Evolutionary conservation across 2,113 vertebrate genomes (phyloP).

Genomic region (Lagopus muta): DNA sequence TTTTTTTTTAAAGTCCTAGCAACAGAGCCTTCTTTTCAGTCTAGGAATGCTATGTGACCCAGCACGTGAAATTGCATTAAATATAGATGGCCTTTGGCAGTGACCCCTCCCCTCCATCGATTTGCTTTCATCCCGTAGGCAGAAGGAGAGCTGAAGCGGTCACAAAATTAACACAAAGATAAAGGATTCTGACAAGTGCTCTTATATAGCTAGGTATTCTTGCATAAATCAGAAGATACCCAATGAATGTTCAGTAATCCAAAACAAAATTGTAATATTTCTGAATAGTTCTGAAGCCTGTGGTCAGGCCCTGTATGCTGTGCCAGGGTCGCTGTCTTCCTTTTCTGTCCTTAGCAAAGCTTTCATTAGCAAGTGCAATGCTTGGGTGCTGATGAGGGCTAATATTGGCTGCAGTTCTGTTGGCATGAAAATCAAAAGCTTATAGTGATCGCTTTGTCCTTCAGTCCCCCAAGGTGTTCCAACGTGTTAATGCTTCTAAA

Average conservation of each 20-base stretch:
- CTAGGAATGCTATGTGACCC: conserved; percentile 43
- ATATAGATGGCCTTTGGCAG: conserved; percentile 45
- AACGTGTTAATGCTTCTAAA: background rate
- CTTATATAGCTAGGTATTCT: background rate
- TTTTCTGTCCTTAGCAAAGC: background rate
- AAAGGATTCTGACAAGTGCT: background rate
- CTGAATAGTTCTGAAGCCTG: background rate
- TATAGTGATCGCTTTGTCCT: background rate
- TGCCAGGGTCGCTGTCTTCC: background rate
- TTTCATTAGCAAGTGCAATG: background rate
- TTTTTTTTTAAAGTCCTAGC: background rate
- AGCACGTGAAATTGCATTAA: conserved; percentile 18
- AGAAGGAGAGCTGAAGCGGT: background rate
- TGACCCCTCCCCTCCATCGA: background rate
- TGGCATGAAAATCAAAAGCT: background rate
- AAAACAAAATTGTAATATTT: background rate
- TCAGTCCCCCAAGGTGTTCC: background rate
- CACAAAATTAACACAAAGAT: conserved; percentile 20
- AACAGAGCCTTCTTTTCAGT: conserved; percentile 15
- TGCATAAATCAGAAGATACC: background rate
- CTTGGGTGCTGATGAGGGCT: background rate
- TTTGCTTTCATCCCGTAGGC: conserved; percentile 10
- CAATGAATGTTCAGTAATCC: background rate
- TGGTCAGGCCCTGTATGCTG: background rate
- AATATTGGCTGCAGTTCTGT: background rate